Base-by-base conservation (phyloP, 1,140 invertebrate species). In the Littorina saxatilis region DNA sequence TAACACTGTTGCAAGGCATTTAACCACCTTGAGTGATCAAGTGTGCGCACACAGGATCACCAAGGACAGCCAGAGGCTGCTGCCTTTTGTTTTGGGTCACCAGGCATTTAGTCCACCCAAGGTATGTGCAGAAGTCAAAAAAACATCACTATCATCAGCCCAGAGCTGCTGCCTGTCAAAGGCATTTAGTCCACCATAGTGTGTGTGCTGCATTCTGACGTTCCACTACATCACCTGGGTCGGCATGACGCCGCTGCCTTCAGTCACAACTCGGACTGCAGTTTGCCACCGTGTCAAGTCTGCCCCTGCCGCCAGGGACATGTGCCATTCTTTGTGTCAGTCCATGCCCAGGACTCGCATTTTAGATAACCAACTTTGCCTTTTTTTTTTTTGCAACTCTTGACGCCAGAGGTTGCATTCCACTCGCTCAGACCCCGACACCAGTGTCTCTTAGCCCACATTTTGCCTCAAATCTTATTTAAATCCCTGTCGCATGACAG, bases 241-340 rank as follows among this genome's bases (percentile, higher is more conserved):
- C 27, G n/a, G 68, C 68, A 32, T 40, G 37, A 73, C 47, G 68
- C 39, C 13, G 13, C 70, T 73, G 43, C 70, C 70, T 47, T 27
- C 32, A 68, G 66, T 68, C 66, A 68, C 66, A 35, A 15, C 70
- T 39, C 70, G 5, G 70, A 50, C 39, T 50, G 70, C 27, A 47
- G 15, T 39, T 50, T 29, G 23, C 23, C 35, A 3, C n/a, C 0
- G 35, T 23, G 35, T 23, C 43, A 61, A 13, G 47, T 73, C 27
- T 50, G 70, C 32, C 70, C 70, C 70, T 73, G 70, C 70, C 70
- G 40, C 70, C 70, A 73, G 70, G 43, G 70, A 50, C 43, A 47
- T 61, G n/a, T 61, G 58, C 58, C 58, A 61, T 5, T 23, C 58
- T 29, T 7, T 27, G 23, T 29, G 37, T 32, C 40, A 50, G 70